Base-by-base conservation (phyloP, 2,797 vertebrate genomes). In the Gallinago nigripennis region DNA sequence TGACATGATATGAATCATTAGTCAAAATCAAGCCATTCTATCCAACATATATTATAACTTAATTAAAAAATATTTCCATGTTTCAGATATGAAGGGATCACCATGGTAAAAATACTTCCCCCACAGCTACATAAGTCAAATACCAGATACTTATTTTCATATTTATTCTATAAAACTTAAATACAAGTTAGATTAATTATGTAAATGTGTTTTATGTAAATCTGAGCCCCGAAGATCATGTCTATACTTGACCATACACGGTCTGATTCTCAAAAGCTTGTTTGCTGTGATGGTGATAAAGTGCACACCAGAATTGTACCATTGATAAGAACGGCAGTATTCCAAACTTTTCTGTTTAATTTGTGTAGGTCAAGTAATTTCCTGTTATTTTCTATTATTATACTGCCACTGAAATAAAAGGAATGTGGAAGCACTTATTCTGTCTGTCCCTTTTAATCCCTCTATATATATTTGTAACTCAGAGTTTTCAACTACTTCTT, bases 401-500 rank as follows among this genome's bases (percentile, higher is more conserved):
- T 63, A 46, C 51, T 82, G 21, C 14, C n/a, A 68, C 18, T 60
- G 16, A 45, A 92, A 54, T 37, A 66, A 83, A 78, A 86, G 5
- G 9, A 83, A 86, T 12, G 16, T 53, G 33, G 33, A 85, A 48
- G 4, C 7, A 53, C 14, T 86, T 77, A 28, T 56, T 82, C 12
- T 78, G 48, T 1, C 5, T 46, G 13, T 50, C 9, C 2, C 4
- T 46, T 86, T 82, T 37, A 82, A 60, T 75, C 11, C 6, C 39
- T 24, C 7, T 70, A 5, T 48, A 9, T 0, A 0, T 56, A 35
- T 61, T 88, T 35, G 13, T 5, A 1, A 51, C 16, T 51, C 19
- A 33, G n/a, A 68, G 4, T 37, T 88, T 86, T 77, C 39, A 81
- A 27, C 9, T 58, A 30, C 7, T 82, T 85, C 14, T 77, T 80